Evolutionary conservation across 2,797 vertebrate species (phyloP).

Genomic region (Rhinophrynus dorsalis): DNA sequence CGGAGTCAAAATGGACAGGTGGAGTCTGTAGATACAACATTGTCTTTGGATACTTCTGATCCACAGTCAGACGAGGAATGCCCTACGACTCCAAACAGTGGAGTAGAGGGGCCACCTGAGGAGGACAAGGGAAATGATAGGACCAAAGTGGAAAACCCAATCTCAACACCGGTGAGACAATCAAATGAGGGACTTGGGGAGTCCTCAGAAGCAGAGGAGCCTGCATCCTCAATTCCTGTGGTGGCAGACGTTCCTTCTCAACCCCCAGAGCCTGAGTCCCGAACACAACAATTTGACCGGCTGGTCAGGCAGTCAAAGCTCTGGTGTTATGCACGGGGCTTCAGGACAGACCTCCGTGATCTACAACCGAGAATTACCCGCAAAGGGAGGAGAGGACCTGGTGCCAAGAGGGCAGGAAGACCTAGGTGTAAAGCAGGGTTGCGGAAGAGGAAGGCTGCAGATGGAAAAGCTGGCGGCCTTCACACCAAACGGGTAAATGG

Average conservation of each 20-base stretch:
- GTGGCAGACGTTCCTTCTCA: constrained; percentile 7
- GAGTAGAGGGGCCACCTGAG: constrained; percentile 20
- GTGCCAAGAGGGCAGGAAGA: constrained; percentile 39
- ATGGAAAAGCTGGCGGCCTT: constrained; percentile 38
- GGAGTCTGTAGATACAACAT: neutral
- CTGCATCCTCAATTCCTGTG: neutral
- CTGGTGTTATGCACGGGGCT: constrained; percentile 74
- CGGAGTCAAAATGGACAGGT: neutral
- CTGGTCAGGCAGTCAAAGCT: constrained; percentile 71
- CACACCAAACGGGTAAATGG: constrained; percentile 50
- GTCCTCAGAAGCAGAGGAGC: neutral
- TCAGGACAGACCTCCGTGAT: constrained; percentile 68
- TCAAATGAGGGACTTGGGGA: neutral
- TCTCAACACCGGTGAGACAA: neutral
- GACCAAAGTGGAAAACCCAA: no score
- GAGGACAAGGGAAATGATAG: neutral
- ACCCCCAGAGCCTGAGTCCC: constrained; percentile 51
- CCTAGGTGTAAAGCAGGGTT: constrained; percentile 35
- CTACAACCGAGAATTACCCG: constrained; percentile 50
- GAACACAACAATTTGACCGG: constrained; percentile 69
- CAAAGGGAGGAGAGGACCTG: constrained; percentile 42
- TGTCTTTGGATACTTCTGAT: neutral
- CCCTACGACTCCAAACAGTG: neutral
- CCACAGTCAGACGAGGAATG: neutral
- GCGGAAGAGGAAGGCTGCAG: constrained; percentile 37